These are phyloP conservation scores for Eupeodes corollae DNA, from an alignment of 1,140 invertebrate genomes.

Conservation along the genomic window DNA sequence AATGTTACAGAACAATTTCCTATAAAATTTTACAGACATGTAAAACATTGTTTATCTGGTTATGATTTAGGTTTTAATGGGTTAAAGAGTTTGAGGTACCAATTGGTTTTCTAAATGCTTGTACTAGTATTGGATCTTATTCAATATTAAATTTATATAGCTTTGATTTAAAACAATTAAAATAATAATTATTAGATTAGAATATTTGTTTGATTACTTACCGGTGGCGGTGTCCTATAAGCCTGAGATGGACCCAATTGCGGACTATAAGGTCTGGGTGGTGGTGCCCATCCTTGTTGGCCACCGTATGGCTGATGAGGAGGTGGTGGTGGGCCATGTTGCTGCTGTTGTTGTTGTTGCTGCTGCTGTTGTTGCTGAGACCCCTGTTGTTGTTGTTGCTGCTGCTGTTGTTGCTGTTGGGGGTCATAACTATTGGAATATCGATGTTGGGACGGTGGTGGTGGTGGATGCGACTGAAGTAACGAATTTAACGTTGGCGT, in stretches of 20 bases:
- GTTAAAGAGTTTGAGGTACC: too few relatives aligned
- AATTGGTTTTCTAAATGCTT: too few relatives aligned
- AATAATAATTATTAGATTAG: too few relatives aligned
- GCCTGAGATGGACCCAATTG: constrained; percentile 32
- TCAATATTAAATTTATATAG: too few relatives aligned
- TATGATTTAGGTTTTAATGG: too few relatives aligned
- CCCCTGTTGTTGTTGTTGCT: constrained; percentile 29
- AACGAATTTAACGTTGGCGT: constrained; percentile 85
- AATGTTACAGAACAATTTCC: too few relatives aligned
- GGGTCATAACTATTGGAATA: constrained; percentile 36
- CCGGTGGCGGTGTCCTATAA: constrained; percentile 24
- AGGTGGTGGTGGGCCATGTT: constrained; percentile 35
- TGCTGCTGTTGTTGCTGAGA: constrained; percentile 24
- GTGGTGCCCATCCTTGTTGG: constrained; percentile 34
- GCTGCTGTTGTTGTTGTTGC: constrained; percentile 15
- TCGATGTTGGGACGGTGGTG: constrained; percentile 37
- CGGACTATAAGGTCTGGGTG: constrained; percentile 33
- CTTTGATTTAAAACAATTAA: too few relatives aligned
- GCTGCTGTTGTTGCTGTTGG: constrained; percentile 32
- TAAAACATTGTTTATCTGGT: too few relatives aligned
- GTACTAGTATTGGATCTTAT: too few relatives aligned
- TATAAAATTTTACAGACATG: too few relatives aligned
- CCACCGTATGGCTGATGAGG: constrained; percentile 29
- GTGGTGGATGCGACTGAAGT: constrained; percentile 64
- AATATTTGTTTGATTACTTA: background rate